phyloP scores from a whole-genome alignment of 2,113 vertebrate species.

The Ictalurus furcatus region DNA sequence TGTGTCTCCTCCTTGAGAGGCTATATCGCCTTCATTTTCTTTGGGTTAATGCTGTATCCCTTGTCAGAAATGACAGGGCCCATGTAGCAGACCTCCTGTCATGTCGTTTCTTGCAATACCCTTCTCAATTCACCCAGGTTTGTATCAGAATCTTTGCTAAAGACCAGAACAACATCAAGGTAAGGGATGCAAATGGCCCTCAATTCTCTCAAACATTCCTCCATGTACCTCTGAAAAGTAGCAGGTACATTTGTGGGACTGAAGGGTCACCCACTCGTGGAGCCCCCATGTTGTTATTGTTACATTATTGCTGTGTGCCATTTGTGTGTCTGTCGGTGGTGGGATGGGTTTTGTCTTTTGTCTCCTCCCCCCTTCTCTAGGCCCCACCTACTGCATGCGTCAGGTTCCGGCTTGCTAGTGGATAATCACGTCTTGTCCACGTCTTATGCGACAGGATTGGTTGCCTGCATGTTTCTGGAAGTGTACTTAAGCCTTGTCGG shows the following conservation, averaged over 20 bases:
- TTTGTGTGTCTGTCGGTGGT: no score
- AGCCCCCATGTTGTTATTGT: background rate
- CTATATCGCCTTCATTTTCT: background rate
- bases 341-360: no score
- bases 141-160: background rate
- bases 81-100: background rate
- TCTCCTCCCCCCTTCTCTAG: no score
- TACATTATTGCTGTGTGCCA: no score
- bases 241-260: background rate
- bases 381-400: no score
- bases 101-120: background rate
- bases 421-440: no score
- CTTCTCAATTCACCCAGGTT: background rate
- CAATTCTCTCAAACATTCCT: background rate
- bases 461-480: no score
- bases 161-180: background rate
- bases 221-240: background rate
- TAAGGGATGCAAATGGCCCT: background rate
- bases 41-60: background rate
- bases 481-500: no score
- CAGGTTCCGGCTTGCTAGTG: no score
- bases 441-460: no score
- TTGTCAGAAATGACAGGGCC: background rate
- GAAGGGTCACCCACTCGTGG: background rate
- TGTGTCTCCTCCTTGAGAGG: background rate